Evolutionary conservation across 2,113 vertebrate species (phyloP).

Genomic region (Alligator sinensis): DNA sequence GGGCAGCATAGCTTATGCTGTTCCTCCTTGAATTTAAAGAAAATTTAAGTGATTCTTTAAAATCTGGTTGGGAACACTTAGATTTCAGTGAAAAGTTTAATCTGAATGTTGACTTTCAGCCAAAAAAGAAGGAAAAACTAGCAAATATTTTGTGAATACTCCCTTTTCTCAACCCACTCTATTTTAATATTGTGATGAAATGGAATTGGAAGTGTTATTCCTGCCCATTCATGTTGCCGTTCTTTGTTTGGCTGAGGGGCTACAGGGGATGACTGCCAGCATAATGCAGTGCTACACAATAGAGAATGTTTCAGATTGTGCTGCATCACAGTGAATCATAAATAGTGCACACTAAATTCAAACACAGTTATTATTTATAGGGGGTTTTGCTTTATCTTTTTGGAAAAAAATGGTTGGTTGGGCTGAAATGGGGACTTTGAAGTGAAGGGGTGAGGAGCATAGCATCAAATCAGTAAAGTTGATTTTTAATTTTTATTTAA

Average conservation of each 20-base stretch:
- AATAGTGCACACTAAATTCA: background rate
- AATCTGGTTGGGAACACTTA: too few relatives aligned
- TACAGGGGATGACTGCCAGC: background rate
- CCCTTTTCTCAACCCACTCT: background rate
- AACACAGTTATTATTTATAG: background rate
- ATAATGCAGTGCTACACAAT: background rate
- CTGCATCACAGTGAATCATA: background rate
- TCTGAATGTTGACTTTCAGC: background rate
- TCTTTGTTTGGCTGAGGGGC: background rate
- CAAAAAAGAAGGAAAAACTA: background rate
- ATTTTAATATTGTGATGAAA: background rate
- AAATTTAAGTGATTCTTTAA: too few relatives aligned
- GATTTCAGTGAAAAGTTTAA: background rate
- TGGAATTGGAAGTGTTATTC: background rate
- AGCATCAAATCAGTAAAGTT: background rate
- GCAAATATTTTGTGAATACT: background rate
- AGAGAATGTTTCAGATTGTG: fast-evolving
- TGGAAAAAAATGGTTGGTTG: background rate
- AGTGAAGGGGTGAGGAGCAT: background rate
- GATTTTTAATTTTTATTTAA: background rate
- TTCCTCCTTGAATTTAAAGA: too few relatives aligned
- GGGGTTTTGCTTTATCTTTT: background rate
- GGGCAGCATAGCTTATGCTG: too few relatives aligned
- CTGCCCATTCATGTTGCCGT: background rate
- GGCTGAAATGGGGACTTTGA: background rate